phyloP scores from a whole-genome alignment of 2,113 vertebrate species.

The Balaeniceps rex region DNA sequence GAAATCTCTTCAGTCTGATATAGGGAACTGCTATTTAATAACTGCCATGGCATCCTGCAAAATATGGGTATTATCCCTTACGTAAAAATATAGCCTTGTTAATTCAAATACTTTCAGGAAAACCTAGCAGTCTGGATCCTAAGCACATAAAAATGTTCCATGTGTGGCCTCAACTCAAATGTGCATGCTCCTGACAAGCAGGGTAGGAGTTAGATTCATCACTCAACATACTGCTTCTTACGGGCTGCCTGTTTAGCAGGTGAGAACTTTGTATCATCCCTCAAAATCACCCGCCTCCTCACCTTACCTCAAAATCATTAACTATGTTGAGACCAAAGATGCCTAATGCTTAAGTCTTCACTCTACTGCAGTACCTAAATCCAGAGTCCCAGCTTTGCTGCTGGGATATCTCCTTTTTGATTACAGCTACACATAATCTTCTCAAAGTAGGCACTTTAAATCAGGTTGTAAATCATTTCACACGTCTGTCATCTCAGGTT shows the following conservation, averaged over 20 bases:
- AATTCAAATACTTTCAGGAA: background rate
- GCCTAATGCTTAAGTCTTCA: background rate
- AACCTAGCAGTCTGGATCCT: background rate
- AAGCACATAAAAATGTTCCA: background rate
- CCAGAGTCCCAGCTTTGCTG: background rate
- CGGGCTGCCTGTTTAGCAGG: background rate
- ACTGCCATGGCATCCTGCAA: background rate
- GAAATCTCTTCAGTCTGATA: background rate
- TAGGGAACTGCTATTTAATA: background rate
- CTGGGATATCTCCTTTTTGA: background rate
- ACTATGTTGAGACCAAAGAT: background rate
- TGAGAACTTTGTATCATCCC: background rate
- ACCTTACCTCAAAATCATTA: background rate
- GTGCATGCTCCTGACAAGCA: background rate
- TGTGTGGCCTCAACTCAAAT: background rate
- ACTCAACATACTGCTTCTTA: background rate
- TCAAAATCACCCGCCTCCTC: background rate
- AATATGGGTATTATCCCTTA: background rate
- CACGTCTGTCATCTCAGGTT: background rate
- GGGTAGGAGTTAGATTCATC: background rate
- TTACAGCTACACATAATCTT: background rate
- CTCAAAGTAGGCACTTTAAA: background rate
- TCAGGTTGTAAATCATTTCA: background rate
- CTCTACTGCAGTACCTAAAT: background rate
- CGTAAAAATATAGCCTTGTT: background rate